Evolutionary conservation across 92 coral and sea anemone genomes (phyloP).

Genomic region (Desmophyllum pertusum): DNA sequence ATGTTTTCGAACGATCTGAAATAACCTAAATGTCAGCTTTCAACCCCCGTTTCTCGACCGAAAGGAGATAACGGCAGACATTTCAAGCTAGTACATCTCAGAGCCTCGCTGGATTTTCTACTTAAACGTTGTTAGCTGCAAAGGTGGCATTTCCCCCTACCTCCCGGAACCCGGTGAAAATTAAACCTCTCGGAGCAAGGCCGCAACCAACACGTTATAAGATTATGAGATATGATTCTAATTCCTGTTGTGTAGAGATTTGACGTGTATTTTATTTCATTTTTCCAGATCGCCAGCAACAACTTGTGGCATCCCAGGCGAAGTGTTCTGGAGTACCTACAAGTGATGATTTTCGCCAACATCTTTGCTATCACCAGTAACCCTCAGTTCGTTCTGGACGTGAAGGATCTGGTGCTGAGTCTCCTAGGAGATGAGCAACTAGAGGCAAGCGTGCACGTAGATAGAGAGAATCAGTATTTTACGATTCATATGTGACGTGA

Average conservation of each 20-base stretch:
- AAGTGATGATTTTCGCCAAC: slow-evolving; percentile 93
- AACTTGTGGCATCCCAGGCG: slow-evolving; percentile 93
- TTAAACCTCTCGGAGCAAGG: neutral
- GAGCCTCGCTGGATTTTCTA: neutral
- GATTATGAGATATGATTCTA: too few species aligned
- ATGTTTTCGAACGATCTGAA: slow-evolving; percentile 6
- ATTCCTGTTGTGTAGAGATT: neutral
- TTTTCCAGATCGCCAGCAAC: slow-evolving; percentile 70
- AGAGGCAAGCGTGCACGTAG: slow-evolving; percentile 75
- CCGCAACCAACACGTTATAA: neutral
- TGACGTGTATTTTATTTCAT: neutral
- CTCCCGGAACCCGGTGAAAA: too few species aligned
- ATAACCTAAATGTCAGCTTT: neutral
- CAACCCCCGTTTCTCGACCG: too few species aligned
- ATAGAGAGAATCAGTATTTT: neutral
- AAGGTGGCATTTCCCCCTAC: neutral
- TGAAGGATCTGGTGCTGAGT: slow-evolving; percentile 78
- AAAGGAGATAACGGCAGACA: too few species aligned
- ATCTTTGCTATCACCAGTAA: slow-evolving; percentile 78
- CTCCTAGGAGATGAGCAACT: slow-evolving; percentile 88
- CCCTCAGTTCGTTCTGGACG: slow-evolving; percentile 66
- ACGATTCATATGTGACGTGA: neutral
- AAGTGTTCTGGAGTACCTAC: slow-evolving; percentile 83
- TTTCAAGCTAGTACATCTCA: neutral
- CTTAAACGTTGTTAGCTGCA: neutral